These are phyloP conservation scores for Palythoa grandiflora DNA, from an alignment of 92 coral and sea anemone species.

Conservation along the genomic window DNA sequence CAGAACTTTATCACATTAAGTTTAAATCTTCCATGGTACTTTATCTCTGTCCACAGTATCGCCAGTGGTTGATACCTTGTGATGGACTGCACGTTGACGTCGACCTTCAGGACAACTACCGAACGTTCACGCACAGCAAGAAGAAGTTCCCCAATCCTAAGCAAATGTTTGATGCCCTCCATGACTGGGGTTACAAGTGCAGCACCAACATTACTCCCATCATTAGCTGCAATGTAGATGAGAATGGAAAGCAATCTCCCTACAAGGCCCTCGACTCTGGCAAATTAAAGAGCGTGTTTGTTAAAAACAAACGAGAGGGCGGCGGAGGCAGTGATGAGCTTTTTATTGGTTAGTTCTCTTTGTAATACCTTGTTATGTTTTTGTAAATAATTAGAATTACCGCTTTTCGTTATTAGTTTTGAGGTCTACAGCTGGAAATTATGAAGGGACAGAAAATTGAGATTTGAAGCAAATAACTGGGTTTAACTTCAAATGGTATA, in stretches of 20 bases:
- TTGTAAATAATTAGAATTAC: too few species aligned
- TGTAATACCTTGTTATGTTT: neutral
- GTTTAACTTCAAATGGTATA: too few species aligned
- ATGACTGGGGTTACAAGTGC: slow-evolving; percentile 79
- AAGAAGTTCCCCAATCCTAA: slow-evolving; percentile 80
- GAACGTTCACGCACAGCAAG: slow-evolving; percentile 83
- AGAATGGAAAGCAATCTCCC: slow-evolving; percentile 68
- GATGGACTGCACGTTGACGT: slow-evolving; percentile 86
- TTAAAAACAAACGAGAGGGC: slow-evolving; percentile 69
- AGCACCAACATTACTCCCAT: slow-evolving; percentile 83
- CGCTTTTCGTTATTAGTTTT: too few species aligned
- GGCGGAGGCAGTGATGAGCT: slow-evolving; percentile 68
- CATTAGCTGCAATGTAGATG: slow-evolving; percentile 75
- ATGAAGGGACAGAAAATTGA: too few species aligned
- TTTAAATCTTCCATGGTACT: neutral
- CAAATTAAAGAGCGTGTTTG: slow-evolving; percentile 55
- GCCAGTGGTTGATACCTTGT: slow-evolving; percentile 79
- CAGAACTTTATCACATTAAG: neutral
- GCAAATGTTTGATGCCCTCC: slow-evolving; percentile 74
- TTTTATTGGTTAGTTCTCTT: slow-evolving; percentile 6
- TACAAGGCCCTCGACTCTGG: slow-evolving; percentile 81
- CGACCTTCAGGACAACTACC: slow-evolving; percentile 77
- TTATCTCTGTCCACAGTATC: slow-evolving; percentile 51
- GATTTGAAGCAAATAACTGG: too few species aligned
- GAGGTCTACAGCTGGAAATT: too few species aligned